A percentile compares a stretch with the other conserved stretches of the same genome.
phyloP scores from a whole-genome alignment of 2,113 vertebrate species.

The Ptilorrhoa leucosticta region DNA sequence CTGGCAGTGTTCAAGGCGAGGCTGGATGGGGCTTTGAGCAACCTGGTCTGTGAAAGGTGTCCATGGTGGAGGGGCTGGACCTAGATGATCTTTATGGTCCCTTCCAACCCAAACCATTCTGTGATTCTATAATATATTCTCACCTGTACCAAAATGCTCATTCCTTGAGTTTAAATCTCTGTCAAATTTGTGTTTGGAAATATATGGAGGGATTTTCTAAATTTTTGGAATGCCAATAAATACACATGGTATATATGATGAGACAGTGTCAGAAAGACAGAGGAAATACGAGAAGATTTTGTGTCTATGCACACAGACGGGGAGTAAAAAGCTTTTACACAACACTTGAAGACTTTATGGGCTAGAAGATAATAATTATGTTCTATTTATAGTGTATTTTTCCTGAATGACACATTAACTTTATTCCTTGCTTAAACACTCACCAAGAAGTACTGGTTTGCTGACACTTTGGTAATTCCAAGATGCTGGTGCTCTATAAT shows the following conservation, averaged over 20 bases:
- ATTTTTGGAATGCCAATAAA: not conserved
- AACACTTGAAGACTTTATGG: not conserved
- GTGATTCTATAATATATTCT: not conserved
- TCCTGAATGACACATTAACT: not conserved
- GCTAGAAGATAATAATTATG: not conserved
- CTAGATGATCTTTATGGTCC: not conserved
- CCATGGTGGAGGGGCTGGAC: not conserved
- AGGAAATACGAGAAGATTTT: not conserved
- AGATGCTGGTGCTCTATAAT: not conserved
- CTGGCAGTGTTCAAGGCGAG: not conserved
- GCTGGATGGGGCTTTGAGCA: not conserved
- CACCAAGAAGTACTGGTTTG: not conserved
- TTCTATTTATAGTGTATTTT: not conserved
- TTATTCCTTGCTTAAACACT: not conserved
- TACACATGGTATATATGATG: not conserved
- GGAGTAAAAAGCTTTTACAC: not conserved
- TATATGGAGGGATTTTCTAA: not conserved
- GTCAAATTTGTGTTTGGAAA: not conserved
- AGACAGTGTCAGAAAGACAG: not conserved
- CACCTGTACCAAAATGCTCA: not conserved
- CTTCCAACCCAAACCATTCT: not conserved
- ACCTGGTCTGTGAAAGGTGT: not conserved
- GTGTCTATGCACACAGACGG: not conserved
- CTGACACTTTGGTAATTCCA: not conserved
- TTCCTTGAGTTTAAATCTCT: not conserved